phyloP scores from a whole-genome alignment of 2,797 vertebrate genomes.

The Pangasius djambal region DNA sequence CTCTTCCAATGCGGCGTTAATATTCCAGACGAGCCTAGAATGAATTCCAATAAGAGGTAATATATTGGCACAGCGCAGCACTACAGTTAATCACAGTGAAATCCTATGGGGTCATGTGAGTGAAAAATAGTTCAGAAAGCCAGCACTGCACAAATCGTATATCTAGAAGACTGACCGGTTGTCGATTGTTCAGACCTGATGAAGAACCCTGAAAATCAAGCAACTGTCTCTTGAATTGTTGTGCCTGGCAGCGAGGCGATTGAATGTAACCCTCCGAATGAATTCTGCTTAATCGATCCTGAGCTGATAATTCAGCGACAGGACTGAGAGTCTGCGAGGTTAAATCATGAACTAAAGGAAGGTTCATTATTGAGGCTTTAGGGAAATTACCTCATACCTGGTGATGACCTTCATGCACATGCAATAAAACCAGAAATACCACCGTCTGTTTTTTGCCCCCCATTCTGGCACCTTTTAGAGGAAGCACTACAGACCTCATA shows the following conservation, averaged over 20 bases:
- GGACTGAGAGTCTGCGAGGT: background rate
- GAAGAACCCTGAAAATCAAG: conserved; percentile 17
- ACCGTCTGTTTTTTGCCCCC: background rate
- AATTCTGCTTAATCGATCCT: background rate
- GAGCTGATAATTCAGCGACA: background rate
- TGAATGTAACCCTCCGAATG: background rate
- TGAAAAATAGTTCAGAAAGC: background rate
- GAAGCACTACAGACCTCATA: background rate
- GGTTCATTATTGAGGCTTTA: background rate
- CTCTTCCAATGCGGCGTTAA: too few species aligned
- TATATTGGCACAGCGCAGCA: background rate
- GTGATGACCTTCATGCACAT: background rate
- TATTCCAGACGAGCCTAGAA: background rate
- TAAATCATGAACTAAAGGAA: background rate
- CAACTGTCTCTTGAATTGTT: background rate
- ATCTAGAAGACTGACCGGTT: background rate
- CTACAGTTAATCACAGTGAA: background rate
- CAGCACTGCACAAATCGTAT: background rate
- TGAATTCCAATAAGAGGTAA: background rate
- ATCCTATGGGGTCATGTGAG: too few species aligned
- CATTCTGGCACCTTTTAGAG: background rate
- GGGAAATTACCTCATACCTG: background rate
- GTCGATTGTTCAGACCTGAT: background rate
- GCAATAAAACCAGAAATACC: background rate
- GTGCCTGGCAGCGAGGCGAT: background rate